Percentiles rank a stretch among this genome's conserved stretches.
Conservation (phyloP, 2,797 vertebrate genomes). For the Fundulus diaphanus region DNA sequence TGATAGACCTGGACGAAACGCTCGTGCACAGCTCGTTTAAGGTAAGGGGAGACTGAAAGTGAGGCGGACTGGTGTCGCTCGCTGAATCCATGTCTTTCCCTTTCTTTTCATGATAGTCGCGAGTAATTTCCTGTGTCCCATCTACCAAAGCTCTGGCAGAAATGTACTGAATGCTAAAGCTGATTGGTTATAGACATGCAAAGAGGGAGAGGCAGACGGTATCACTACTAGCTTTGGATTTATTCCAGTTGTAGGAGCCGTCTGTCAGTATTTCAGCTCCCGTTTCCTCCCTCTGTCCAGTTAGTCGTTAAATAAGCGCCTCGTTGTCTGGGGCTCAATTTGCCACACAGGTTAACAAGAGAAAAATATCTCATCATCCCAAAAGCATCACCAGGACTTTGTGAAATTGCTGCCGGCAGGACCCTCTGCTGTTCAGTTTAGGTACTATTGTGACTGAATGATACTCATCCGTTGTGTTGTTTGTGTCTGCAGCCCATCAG, state of each 20-base stretch:
- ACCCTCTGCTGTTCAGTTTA: constrained; percentile 59
- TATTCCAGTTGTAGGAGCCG: background rate
- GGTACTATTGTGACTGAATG: constrained; percentile 31
- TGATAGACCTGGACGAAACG: constrained; percentile 98
- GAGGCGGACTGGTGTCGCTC: background rate
- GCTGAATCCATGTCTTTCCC: background rate
- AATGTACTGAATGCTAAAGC: background rate
- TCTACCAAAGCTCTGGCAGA: background rate
- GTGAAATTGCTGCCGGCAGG: constrained; percentile 20
- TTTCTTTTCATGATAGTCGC: background rate
- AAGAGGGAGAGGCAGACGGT: background rate
- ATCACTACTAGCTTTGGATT: background rate
- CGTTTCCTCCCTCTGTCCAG: background rate
- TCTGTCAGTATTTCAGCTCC: background rate
- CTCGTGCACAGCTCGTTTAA: constrained; percentile 99
- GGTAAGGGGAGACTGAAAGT: constrained; percentile 77
- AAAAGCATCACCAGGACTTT: background rate
- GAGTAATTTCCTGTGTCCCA: background rate
- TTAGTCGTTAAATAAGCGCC: background rate
- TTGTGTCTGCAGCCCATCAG: constrained; percentile 89
- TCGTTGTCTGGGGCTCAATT: constrained; percentile 12
- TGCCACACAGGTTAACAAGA: constrained; percentile 14
- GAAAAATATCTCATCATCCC: background rate
- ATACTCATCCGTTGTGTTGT: constrained; percentile 14
- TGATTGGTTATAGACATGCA: too few species aligned